Percentiles rank a stretch among this genome's conserved stretches.
phyloP scores from a whole-genome alignment of 2,113 vertebrate genomes.

The Grantiella picta region DNA sequence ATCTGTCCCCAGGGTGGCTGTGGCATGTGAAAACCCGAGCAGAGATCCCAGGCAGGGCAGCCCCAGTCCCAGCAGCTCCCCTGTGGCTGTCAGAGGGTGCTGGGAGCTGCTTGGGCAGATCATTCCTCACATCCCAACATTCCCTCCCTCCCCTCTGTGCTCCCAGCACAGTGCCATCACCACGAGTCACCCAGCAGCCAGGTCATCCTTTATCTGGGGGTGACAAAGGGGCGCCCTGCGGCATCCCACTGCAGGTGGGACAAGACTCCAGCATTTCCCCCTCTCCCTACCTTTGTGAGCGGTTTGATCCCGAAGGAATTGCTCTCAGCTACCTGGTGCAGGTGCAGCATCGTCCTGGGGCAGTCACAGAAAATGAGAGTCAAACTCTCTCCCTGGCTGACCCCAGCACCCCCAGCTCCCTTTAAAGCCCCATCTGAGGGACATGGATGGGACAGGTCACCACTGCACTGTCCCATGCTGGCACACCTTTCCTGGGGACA shows the following conservation, averaged over 20 bases:
- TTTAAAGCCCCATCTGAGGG: fast-evolving
- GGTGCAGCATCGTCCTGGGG: constrained; percentile 83
- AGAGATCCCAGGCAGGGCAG: neutral
- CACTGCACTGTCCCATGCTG: fast-evolving
- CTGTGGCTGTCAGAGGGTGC: neutral
- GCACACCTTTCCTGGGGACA: fast-evolving
- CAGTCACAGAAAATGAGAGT: neutral
- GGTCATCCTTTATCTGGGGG: fast-evolving
- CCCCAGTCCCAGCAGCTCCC: neutral
- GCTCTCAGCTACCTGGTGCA: constrained; percentile 82
- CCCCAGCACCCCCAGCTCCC: neutral
- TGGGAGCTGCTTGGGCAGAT: neutral
- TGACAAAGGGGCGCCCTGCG: fast-evolving
- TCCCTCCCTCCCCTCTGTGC: neutral
- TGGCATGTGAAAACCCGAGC: neutral
- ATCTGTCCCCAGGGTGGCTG: fast-evolving
- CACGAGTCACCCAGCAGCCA: fast-evolving
- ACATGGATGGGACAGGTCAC: neutral
- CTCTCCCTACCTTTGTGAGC: constrained; percentile 77
- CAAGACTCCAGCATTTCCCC: fast-evolving
- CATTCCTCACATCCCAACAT: neutral
- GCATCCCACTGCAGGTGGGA: neutral
- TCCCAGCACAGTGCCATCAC: fast-evolving
- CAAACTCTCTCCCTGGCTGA: neutral
- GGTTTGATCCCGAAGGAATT: constrained; percentile 84